A percentile compares a stretch with the other conserved stretches of the same genome.
Evolutionary conservation across 2,888 invertebrate species (phyloP).

Genomic region (Chymomyza caudatula): DNA sequence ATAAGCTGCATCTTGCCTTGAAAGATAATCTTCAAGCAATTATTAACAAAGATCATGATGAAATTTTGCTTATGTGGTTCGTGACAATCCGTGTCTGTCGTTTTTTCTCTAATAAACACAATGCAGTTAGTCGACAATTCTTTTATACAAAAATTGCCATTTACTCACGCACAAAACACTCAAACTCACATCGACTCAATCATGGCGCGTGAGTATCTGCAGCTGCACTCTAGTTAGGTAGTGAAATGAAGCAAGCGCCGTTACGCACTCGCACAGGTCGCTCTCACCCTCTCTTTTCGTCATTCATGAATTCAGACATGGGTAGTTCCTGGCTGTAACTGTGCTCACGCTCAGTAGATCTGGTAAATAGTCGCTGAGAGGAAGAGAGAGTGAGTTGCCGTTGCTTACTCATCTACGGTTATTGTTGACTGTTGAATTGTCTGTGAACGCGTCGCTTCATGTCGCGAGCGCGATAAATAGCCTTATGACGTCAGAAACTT

Average conservation of each 20-base stretch:
- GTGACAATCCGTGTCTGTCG: constrained; percentile 8
- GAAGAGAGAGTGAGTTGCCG: background rate
- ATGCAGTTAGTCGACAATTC: background rate
- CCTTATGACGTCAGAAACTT: constrained; percentile 45
- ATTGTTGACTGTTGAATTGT: constrained; percentile 3
- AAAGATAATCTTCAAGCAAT: constrained; percentile 52
- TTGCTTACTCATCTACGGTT: constrained; percentile 27
- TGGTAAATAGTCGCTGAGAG: background rate
- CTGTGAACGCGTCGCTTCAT: constrained; percentile 52
- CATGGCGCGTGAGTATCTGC: constrained; percentile 12
- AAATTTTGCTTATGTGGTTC: constrained; percentile 8
- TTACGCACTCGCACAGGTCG: background rate
- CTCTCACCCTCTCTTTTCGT: background rate
- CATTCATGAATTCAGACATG: background rate
- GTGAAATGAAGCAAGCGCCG: constrained; percentile 21
- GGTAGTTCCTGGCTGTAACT: background rate
- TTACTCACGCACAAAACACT: constrained; percentile 4
- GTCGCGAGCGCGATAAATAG: constrained; percentile 38
- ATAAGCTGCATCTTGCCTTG: constrained; percentile 43
- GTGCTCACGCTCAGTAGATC: background rate
- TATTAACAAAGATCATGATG: constrained; percentile 30
- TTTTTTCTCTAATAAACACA: constrained; percentile 15
- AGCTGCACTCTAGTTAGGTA: constrained; percentile 20
- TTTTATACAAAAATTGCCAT: constrained; percentile 16
- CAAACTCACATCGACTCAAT: background rate